These are phyloP conservation scores for Elachura formosa DNA, from an alignment of 2,113 vertebrate species.

Conservation along the genomic window DNA sequence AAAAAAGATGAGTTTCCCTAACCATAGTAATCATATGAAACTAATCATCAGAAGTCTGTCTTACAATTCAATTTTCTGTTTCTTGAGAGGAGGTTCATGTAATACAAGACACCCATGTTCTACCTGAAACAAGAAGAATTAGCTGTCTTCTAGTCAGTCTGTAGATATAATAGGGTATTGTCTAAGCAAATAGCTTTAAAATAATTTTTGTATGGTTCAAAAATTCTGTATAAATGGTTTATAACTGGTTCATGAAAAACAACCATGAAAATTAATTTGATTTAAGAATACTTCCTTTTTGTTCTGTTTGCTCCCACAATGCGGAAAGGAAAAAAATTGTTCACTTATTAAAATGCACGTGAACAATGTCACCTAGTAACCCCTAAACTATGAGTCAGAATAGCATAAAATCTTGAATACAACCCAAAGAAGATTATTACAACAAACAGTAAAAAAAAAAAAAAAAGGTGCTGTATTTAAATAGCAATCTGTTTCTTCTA, in stretches of 20 bases:
- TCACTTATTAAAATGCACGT: neutral
- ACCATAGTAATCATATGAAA: neutral
- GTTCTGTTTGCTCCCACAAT: neutral
- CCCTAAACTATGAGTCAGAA: neutral
- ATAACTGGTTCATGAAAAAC: neutral
- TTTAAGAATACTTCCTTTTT: neutral
- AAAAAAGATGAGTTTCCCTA: neutral
- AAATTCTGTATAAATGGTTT: neutral
- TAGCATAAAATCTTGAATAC: neutral
- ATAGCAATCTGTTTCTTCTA: neutral
- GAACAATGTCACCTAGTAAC: neutral
- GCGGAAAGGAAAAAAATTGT: neutral
- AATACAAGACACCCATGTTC: neutral
- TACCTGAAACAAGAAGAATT: neutral
- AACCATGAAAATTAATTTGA: neutral
- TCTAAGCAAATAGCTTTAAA: neutral
- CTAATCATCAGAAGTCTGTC: neutral
- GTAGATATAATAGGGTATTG: neutral
- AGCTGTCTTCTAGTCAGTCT: neutral
- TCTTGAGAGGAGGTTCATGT: neutral
- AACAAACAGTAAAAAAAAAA: neutral
- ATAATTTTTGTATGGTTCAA: neutral
- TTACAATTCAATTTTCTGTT: neutral
- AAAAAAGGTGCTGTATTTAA: neutral
- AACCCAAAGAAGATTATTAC: neutral